Base-by-base conservation (phyloP, 2,113 vertebrate genomes). In the Chionodraco myersi region DNA sequence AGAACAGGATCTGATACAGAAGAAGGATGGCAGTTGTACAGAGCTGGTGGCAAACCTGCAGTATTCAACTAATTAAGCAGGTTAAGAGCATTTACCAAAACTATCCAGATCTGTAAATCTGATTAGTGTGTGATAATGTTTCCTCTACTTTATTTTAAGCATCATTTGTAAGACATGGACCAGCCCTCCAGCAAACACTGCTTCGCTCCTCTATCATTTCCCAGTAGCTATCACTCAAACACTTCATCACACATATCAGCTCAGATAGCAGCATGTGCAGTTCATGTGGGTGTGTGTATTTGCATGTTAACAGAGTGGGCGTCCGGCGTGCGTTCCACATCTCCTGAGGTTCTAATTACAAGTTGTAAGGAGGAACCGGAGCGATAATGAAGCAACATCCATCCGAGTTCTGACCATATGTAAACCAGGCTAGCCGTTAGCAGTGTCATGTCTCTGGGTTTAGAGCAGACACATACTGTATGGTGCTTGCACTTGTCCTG, bases 341-440 rank as follows among this genome's bases (percentile, higher is more conserved):
- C 68, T 81, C n/a, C 26, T 48, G 34, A 75, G 53, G 54, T 79
- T 72, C 45, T 81, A 59, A 72, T 71, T 85, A 74, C 30, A 61
- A 80, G 57, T 60, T 65, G 52, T 65, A 44, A 21, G 18, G 53
- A 77, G 70, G 66, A 16, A 45, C 62, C 47, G 41, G 69, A 59
- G 21, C 54, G 69, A 64, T 75, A 68, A 76, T 14, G 1, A 63
- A 72, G 47, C n/a, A 1, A 57, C 64, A 70, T 63, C 53, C 16
- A 23, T 72, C 60, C 2, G 1, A 30, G 44, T 23, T 47, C 13
- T 4, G 23, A 47, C 67, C 57, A 56, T 61, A n/a, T 79, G 71
- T 61, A 67, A 77, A 54, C 68, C 36, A 26, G 49, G 44, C 23
- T 58, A 41, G 44, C 60, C 34, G 65, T 48, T 26, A n/a, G 66